Conservation (phyloP, 2,113 vertebrate species). For the Stigmatopora nigra region DNA sequence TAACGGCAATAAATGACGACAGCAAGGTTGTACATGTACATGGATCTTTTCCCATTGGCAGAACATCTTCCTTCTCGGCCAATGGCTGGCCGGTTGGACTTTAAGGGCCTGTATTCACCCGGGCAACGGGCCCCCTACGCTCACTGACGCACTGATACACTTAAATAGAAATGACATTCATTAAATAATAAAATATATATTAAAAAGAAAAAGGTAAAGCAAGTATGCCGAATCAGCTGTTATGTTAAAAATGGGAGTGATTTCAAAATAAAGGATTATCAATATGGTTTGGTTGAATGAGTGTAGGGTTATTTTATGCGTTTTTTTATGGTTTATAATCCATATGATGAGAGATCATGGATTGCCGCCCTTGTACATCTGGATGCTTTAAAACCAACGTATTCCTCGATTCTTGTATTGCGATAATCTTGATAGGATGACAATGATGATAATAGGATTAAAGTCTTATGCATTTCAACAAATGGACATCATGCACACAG, state of each 20-base stretch:
- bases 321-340: conserved; percentile 26
- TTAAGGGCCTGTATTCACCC: conserved; percentile 51
- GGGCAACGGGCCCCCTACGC: conserved; percentile 61
- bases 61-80: conserved; percentile 61
- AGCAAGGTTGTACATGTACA: conserved; percentile 64
- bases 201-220: not conserved
- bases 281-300: conserved; percentile 7
- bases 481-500: conserved; percentile 39
- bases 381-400: conserved; percentile 37
- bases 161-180: not conserved
- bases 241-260: not conserved
- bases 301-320: not conserved
- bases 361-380: conserved; percentile 42
- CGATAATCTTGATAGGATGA: conserved; percentile 50
- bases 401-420: conserved; percentile 24
- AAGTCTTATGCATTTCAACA: conserved; percentile 20
- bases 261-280: conserved; percentile 7
- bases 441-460: conserved; percentile 69
- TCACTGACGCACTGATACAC: conserved; percentile 36
- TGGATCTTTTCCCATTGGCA: conserved; percentile 71
- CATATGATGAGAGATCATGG: conserved; percentile 56
- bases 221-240: not conserved
- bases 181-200: not conserved
- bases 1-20: conserved; percentile 49
- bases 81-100: conserved; percentile 56